phyloP scores from a whole-genome alignment of 2,797 vertebrate genomes.

The Alcedo atthis region DNA sequence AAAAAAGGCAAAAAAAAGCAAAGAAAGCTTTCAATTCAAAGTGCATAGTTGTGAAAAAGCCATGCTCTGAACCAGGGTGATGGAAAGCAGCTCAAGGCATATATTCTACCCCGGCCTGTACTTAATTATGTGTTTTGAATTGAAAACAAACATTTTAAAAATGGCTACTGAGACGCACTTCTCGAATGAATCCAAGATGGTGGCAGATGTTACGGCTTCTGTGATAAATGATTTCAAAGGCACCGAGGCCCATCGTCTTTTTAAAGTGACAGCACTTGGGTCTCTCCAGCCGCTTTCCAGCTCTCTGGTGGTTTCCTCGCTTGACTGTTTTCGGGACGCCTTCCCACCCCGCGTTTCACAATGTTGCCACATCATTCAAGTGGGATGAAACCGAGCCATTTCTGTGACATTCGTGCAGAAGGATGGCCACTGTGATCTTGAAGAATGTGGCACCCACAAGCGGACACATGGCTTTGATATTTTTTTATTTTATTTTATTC shows the following conservation, averaged over 20 bases:
- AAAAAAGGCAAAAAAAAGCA: background rate
- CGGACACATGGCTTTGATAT: slow-evolving; percentile 73
- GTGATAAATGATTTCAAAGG: slow-evolving; percentile 37
- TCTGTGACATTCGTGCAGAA: slow-evolving; percentile 66
- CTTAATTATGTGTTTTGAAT: slow-evolving; percentile 72
- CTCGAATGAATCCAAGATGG: slow-evolving; percentile 59
- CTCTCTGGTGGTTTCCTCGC: background rate
- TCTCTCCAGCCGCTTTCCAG: background rate
- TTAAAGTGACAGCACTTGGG: slow-evolving; percentile 24
- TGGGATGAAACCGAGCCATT: background rate
- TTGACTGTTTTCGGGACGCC: background rate
- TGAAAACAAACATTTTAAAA: slow-evolving; percentile 70
- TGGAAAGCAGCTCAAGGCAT: slow-evolving; percentile 62
- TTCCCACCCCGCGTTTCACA: slow-evolving; percentile 42
- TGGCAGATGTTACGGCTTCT: slow-evolving; percentile 32
- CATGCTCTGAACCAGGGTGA: slow-evolving; percentile 17
- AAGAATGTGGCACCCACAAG: slow-evolving; percentile 73
- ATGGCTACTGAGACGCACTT: slow-evolving; percentile 61
- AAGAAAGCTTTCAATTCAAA: slow-evolving; percentile 53
- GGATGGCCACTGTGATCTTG: slow-evolving; percentile 51
- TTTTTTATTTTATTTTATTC: slow-evolving; percentile 51
- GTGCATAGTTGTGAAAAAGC: slow-evolving; percentile 48
- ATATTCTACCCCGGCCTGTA: slow-evolving; percentile 52
- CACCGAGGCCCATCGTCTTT: background rate
- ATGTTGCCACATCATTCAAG: slow-evolving; percentile 58